Evolutionary conservation across 2,797 vertebrate genomes (phyloP).

Genomic region (Microctenopoma stevenorrisi): DNA sequence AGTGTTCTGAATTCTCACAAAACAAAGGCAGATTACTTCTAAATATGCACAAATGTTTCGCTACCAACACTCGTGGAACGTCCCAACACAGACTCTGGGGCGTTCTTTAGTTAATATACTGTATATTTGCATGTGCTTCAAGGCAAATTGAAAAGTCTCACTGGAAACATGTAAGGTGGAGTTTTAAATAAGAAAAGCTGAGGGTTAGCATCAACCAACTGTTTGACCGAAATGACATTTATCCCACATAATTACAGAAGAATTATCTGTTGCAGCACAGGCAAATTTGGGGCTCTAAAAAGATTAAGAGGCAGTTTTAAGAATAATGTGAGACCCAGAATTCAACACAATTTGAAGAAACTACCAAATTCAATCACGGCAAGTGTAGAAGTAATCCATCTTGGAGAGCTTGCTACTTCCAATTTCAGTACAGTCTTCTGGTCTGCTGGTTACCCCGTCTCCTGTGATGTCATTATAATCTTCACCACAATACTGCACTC

Average conservation of each 20-base stretch:
- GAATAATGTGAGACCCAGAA: neutral
- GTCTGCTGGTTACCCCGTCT: neutral
- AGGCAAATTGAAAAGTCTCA: neutral
- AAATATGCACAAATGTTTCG: too few relatives aligned
- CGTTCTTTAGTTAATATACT: too few relatives aligned
- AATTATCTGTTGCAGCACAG: neutral
- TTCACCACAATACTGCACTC: neutral
- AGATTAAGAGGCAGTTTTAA: neutral
- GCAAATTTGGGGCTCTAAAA: neutral
- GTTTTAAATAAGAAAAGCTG: neutral
- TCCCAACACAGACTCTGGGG: too few relatives aligned
- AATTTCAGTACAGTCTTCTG: neutral
- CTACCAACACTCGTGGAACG: too few relatives aligned
- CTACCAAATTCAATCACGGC: neutral
- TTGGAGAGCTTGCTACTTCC: slow-evolving; percentile 27
- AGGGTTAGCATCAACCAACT: neutral
- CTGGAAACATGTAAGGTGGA: neutral
- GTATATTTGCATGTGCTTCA: neutral
- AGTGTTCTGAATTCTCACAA: too few relatives aligned
- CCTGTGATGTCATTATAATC: neutral
- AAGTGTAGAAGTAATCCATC: neutral
- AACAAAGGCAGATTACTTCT: too few relatives aligned
- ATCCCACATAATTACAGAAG: too few relatives aligned
- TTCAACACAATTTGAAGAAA: neutral
- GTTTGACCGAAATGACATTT: neutral